A percentile compares a stretch with the other conserved stretches of the same genome.
These are phyloP conservation scores for Theropithecus gelada DNA, from an alignment of 2,113 vertebrate species.

Conservation along the genomic window DNA sequence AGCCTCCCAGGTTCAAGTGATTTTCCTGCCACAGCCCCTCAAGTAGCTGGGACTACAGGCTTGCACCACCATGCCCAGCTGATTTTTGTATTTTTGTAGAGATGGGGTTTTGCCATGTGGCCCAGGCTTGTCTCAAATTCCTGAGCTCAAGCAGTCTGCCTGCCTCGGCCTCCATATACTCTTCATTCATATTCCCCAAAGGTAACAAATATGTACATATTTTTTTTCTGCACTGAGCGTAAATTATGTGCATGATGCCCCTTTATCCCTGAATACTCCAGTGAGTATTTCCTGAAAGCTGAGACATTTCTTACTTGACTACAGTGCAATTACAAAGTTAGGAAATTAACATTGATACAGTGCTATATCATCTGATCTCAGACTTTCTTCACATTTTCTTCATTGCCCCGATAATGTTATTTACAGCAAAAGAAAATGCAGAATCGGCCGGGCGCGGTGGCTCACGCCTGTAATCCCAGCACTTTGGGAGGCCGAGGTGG, in stretches of 20 bases:
- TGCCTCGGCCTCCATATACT: neutral
- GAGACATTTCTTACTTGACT: neutral
- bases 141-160: neutral
- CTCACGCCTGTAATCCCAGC: no score
- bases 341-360: neutral
- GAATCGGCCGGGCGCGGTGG: no score
- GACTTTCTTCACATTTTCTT: neutral
- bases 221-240: neutral
- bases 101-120: no score
- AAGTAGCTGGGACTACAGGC: no score
- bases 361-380: neutral
- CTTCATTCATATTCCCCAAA: neutral
- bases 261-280: neutral
- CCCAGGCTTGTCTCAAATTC: neutral
- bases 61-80: no score
- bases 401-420: neutral
- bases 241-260: neutral
- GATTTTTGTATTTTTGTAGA: no score
- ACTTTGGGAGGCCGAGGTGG: no score
- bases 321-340: neutral
- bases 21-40: no score
- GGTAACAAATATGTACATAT: neutral
- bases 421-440: neutral
- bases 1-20: no score
- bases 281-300: neutral